A percentile compares a stretch with the other conserved stretches of the same genome.
Evolutionary conservation across 2,113 vertebrate genomes (phyloP).

Genomic region (Quiscalus mexicanus): DNA sequence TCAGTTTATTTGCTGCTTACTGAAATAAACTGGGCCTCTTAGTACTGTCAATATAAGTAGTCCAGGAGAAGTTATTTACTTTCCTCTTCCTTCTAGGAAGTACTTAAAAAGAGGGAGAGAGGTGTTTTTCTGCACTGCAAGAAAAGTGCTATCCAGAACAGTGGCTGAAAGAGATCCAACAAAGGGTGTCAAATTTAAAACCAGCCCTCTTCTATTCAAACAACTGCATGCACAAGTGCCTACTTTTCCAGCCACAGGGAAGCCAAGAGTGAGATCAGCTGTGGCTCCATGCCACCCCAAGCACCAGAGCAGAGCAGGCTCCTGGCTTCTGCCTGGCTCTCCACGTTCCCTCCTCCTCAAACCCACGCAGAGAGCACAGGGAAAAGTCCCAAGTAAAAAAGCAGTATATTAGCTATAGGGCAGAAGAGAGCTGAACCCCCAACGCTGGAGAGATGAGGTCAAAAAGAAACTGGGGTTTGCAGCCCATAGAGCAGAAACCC

Average conservation of each 20-base stretch:
- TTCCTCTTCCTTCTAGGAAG: neutral
- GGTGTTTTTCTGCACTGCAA: neutral
- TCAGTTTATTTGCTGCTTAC: neutral
- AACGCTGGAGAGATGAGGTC: neutral
- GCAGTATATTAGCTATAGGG: neutral
- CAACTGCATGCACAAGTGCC: neutral
- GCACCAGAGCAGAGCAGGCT: neutral
- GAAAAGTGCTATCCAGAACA: neutral
- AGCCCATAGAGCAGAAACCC: neutral
- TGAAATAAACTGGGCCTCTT: neutral
- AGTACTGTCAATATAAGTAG: neutral
- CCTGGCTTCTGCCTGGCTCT: neutral
- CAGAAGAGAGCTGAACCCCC: fast-evolving
- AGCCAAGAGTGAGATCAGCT: neutral
- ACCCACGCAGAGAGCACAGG: neutral
- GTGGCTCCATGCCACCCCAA: neutral
- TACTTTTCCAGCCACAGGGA: neutral
- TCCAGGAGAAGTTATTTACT: neutral
- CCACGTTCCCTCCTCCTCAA: neutral
- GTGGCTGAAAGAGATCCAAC: neutral
- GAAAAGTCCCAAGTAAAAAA: neutral
- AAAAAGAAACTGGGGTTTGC: neutral
- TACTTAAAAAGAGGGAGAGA: neutral
- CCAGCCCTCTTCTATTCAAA: neutral
- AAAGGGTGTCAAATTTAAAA: neutral